Conservation (phyloP, 2,888 invertebrate genomes). For the Pseudococcus viburni region DNA sequence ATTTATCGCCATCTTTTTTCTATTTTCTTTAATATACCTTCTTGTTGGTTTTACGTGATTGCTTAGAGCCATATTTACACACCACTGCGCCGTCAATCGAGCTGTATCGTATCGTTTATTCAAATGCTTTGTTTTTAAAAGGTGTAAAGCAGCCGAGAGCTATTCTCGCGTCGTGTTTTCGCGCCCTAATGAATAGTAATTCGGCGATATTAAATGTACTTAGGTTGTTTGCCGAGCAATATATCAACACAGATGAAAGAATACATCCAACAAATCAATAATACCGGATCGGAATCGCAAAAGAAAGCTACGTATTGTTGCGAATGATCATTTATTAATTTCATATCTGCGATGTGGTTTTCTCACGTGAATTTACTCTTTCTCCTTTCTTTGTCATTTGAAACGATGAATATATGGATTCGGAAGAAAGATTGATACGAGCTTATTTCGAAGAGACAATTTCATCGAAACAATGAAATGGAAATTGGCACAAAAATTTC, state of each 20-base stretch:
- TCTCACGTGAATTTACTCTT: not conserved
- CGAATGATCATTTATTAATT: not conserved
- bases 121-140: constrained; percentile 13
- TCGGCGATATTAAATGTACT: constrained; percentile 11
- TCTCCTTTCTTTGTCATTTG: too few relatives aligned
- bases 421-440: too few relatives aligned
- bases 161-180: not conserved
- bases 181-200: constrained; percentile 21
- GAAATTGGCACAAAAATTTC: too few relatives aligned
- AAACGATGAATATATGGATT: too few relatives aligned
- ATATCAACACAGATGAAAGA: not conserved
- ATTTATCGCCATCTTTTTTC: not conserved
- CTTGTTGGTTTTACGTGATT: constrained; percentile 11
- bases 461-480: too few relatives aligned
- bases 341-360: not conserved
- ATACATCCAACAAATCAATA: not conserved
- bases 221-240: not conserved
- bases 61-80: constrained; percentile 11
- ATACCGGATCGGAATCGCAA: not conserved
- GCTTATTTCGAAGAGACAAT: too few relatives aligned
- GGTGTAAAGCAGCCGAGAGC: constrained; percentile 16
- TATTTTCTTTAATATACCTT: not conserved
- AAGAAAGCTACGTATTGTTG: not conserved
- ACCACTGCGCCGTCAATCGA: not conserved
- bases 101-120: not conserved